Percentiles rank a stretch among this genome's conserved stretches.
These are phyloP conservation scores for Eremobia ochroleuca DNA, from an alignment of 2,888 invertebrate species.

Conservation along the genomic window DNA sequence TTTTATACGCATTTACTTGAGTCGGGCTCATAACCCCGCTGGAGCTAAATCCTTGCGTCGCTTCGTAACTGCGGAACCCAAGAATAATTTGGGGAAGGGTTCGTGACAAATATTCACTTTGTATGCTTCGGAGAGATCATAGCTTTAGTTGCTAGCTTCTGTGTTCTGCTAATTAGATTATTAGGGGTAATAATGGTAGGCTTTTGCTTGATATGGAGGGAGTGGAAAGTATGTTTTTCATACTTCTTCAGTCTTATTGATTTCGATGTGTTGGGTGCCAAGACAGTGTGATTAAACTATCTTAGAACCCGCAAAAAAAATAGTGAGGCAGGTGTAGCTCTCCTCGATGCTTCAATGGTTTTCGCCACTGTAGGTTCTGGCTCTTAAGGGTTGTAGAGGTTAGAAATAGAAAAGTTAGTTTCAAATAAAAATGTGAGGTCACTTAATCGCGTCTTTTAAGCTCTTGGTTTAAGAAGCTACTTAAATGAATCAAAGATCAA, in stretches of 20 bases:
- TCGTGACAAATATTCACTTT: constrained; percentile 60
- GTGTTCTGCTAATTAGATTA: constrained; percentile 43
- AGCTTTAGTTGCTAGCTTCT: constrained; percentile 35
- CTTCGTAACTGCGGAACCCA: constrained; percentile 66
- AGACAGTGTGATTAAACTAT: too few relatives aligned
- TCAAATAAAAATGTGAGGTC: too few relatives aligned
- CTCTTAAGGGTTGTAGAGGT: not conserved
- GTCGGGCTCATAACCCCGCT: constrained; percentile 56
- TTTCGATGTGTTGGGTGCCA: not conserved
- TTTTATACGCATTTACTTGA: constrained; percentile 65
- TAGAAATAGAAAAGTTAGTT: not conserved
- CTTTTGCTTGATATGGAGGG: not conserved
- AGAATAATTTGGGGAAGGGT: constrained; percentile 62
- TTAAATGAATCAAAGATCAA: too few relatives aligned
- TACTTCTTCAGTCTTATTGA: not conserved
- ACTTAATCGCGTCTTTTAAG: not conserved
- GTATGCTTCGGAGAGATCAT: constrained; percentile 41
- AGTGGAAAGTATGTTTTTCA: not conserved
- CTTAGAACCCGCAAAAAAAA: not conserved
- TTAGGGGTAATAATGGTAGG: not conserved
- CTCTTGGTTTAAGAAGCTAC: too few relatives aligned
- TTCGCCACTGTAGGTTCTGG: too few relatives aligned
- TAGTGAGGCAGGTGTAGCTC: not conserved
- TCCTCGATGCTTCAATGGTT: too few relatives aligned
- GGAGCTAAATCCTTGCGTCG: constrained; percentile 61